These are phyloP conservation scores for Zaprionus obscuricornis DNA, from an alignment of 2,888 invertebrate species.

Conservation along the genomic window DNA sequence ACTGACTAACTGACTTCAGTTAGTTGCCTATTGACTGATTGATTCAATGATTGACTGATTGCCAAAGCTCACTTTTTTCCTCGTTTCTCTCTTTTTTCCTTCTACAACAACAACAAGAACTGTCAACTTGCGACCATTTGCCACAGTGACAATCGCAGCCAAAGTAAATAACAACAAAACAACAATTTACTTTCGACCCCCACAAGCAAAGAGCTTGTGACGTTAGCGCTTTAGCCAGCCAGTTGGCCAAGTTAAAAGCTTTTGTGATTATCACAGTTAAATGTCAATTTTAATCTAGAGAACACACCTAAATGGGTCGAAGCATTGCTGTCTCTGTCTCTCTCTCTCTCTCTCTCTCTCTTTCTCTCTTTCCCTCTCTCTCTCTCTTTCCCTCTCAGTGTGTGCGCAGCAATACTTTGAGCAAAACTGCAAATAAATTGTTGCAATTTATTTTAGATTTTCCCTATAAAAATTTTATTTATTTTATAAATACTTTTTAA, in stretches of 20 bases:
- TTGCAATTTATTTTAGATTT: too few relatives aligned
- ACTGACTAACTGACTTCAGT: constrained; percentile 44
- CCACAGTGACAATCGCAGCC: constrained; percentile 15
- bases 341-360: too few relatives aligned
- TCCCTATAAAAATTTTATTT: too few relatives aligned
- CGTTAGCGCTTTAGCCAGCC: too few relatives aligned
- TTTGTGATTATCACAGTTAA: constrained; percentile 62
- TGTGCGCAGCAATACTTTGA: too few relatives aligned
- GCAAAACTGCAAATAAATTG: too few relatives aligned
- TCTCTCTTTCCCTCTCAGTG: too few relatives aligned
- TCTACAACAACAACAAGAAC: too few relatives aligned
- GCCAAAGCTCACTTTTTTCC: constrained; percentile 14
- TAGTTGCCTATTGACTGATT: constrained; percentile 24
- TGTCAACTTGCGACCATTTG: constrained; percentile 22
- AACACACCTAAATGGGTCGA: constrained; percentile 18
- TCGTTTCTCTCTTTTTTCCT: neutral
- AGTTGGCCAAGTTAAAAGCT: constrained; percentile 53
- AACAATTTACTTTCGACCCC: constrained; percentile 18
- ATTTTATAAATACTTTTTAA: too few relatives aligned
- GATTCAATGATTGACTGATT: constrained; percentile 57
- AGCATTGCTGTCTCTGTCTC: neutral
- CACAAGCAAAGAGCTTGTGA: too few relatives aligned
- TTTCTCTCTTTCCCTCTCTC: too few relatives aligned
- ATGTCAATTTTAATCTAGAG: constrained; percentile 65
- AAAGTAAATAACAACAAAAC: constrained; percentile 8